Conservation (phyloP, 2,888 invertebrate species). For the Aphidius colemani region DNA sequence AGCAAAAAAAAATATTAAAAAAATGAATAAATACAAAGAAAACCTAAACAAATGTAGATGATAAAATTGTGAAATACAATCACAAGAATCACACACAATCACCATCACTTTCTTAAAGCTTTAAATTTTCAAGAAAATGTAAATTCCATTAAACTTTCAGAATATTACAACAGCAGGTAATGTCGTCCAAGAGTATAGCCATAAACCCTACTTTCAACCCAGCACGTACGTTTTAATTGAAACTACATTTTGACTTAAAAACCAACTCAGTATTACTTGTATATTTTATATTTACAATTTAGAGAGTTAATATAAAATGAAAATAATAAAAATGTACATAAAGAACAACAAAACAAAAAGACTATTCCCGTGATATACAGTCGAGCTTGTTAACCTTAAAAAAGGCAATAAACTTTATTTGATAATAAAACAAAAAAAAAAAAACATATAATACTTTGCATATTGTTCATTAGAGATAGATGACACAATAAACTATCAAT, state of each 20-base stretch:
- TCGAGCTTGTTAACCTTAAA: not conserved
- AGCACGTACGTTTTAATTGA: constrained; percentile 39
- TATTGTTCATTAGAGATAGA: too few relatives aligned
- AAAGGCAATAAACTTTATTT: constrained; percentile 5
- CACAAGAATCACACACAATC: constrained; percentile 2
- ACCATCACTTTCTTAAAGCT: constrained; percentile 32
- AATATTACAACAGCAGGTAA: constrained; percentile 13
- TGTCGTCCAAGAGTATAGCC: constrained; percentile 25
- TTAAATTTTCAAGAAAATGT: constrained; percentile 40
- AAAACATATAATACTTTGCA: too few relatives aligned
- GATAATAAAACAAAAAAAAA: too few relatives aligned
- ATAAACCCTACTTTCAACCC: constrained; percentile 30
- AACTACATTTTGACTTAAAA: constrained; percentile 33
- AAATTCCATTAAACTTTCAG: constrained; percentile 43
- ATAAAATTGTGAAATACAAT: constrained; percentile 23
- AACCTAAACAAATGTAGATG: constrained; percentile 21
- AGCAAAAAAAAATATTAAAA: not conserved
- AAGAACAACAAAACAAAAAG: not conserved
- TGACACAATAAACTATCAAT: too few relatives aligned
- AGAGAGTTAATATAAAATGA: too few relatives aligned
- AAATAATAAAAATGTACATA: too few relatives aligned
- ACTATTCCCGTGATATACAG: constrained; percentile 2
- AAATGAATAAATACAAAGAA: constrained; percentile 15
- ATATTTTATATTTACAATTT: constrained; percentile 8
- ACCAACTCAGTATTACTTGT: not conserved